These are phyloP conservation scores for Pygocentrus nattereri DNA, from an alignment of 2,797 vertebrate genomes.

Conservation along the genomic window DNA sequence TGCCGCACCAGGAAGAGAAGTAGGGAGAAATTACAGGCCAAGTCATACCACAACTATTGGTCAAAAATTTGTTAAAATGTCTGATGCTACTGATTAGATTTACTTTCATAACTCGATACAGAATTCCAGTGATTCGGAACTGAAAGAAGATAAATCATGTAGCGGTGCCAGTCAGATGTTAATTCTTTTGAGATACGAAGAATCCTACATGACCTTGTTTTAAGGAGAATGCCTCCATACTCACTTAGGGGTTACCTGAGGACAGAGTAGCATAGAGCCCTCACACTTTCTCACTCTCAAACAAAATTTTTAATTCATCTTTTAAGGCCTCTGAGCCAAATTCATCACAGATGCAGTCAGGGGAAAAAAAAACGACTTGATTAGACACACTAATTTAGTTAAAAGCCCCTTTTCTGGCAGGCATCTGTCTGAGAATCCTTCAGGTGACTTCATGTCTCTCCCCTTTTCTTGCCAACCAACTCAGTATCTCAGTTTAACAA, in stretches of 20 bases:
- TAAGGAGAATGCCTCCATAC: not conserved
- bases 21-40: constrained; percentile 5
- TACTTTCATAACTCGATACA: too few relatives aligned
- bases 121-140: not conserved
- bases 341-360: constrained; percentile 5
- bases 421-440: constrained; percentile 39
- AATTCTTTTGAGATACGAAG: not conserved
- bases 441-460: constrained; percentile 11
- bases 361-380: constrained; percentile 2
- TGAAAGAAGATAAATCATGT: too few relatives aligned
- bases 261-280: not conserved
- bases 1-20: constrained; percentile 1
- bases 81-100: not conserved
- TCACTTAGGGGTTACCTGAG: not conserved
- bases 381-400: constrained; percentile 12
- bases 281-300: not conserved
- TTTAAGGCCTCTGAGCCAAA: not conserved
- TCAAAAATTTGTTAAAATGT: not conserved
- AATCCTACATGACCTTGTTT: not conserved
- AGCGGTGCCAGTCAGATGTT: not conserved
- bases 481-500: not conserved
- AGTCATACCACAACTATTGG: constrained; percentile 3
- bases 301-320: not conserved
- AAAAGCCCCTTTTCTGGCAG: constrained; percentile 43
- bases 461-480: not conserved